Conservation (phyloP, 2,113 vertebrate genomes). For the Tachysurus vachellii region DNA sequence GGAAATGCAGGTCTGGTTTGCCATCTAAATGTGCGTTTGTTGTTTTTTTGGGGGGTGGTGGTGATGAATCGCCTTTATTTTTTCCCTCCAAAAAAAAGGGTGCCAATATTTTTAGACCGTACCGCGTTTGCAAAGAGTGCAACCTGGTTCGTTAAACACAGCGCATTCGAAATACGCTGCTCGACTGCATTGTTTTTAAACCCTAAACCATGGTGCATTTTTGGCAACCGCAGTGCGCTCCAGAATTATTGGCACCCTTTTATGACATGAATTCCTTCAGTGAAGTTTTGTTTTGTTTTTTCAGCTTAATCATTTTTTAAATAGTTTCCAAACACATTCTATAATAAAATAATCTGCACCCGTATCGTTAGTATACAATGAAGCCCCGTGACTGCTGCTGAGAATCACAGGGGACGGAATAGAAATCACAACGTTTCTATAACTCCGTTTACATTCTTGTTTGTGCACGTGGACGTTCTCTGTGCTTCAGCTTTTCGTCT, state of each 20-base stretch:
- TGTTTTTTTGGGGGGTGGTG: neutral
- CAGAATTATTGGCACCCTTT: neutral
- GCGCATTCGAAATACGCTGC: neutral
- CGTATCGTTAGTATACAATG: neutral
- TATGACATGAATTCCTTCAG: neutral
- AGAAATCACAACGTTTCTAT: no score
- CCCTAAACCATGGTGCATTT: neutral
- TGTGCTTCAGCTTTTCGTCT: neutral
- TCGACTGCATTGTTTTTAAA: neutral
- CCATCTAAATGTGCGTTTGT: neutral
- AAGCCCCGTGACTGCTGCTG: neutral
- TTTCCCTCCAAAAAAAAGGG: neutral
- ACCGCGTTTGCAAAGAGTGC: neutral
- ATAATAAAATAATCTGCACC: neutral
- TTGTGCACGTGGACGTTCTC: no score
- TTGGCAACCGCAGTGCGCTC: no score
- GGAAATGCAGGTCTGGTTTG: slow-evolving; percentile 45
- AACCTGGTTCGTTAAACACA: neutral
- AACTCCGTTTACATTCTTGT: no score
- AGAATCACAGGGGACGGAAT: neutral
- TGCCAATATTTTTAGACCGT: neutral
- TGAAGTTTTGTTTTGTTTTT: neutral
- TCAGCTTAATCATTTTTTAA: neutral
- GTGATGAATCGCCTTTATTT: neutral
- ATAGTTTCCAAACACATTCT: neutral